Evolutionary conservation across 2,888 invertebrate species (phyloP).

Genomic region (Cephonodes hylas): DNA sequence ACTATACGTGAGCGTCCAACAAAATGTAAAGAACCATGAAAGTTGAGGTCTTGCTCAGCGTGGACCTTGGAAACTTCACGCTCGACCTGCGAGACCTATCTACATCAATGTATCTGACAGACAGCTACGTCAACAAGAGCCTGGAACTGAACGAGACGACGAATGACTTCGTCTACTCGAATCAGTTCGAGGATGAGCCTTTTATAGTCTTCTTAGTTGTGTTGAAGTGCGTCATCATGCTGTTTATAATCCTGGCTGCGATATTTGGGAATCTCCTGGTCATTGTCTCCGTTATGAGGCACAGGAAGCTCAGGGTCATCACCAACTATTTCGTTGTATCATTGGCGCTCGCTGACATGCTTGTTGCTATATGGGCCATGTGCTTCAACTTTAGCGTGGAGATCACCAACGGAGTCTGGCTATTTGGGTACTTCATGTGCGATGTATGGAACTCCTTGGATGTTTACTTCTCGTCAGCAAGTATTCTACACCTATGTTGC

Average conservation of each 20-base stretch:
- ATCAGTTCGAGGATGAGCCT: slow-evolving; percentile 60
- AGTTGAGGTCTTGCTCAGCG: slow-evolving; percentile 50
- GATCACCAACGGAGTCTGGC: slow-evolving; percentile 90
- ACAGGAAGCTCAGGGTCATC: slow-evolving; percentile 86
- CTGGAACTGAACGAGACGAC: slow-evolving; percentile 59
- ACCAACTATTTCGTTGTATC: slow-evolving; percentile 98
- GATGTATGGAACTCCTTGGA: slow-evolving; percentile 98
- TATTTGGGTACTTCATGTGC: slow-evolving; percentile 95
- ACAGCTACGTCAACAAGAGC: slow-evolving; percentile 55
- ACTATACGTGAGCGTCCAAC: slow-evolving; percentile 17
- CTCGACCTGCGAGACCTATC: slow-evolving; percentile 59
- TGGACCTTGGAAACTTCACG: slow-evolving; percentile 52
- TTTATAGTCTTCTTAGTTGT: slow-evolving; percentile 82
- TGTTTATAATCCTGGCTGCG: slow-evolving; percentile 92
- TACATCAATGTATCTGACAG: slow-evolving; percentile 71
- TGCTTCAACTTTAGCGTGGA: slow-evolving; percentile 95
- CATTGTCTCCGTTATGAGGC: slow-evolving; percentile 88
- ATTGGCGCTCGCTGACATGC: slow-evolving; percentile 95
- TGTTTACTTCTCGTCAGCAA: slow-evolving; percentile 96
- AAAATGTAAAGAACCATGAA: slow-evolving; percentile 62
- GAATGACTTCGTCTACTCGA: slow-evolving; percentile 58
- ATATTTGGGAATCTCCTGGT: slow-evolving; percentile 94
- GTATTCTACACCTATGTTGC: slow-evolving; percentile 96
- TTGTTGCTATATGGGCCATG: slow-evolving; percentile 97
- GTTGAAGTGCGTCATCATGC: slow-evolving; percentile 90